Conservation (phyloP, 1,140 invertebrate genomes). For the Nomia melanderi region DNA sequence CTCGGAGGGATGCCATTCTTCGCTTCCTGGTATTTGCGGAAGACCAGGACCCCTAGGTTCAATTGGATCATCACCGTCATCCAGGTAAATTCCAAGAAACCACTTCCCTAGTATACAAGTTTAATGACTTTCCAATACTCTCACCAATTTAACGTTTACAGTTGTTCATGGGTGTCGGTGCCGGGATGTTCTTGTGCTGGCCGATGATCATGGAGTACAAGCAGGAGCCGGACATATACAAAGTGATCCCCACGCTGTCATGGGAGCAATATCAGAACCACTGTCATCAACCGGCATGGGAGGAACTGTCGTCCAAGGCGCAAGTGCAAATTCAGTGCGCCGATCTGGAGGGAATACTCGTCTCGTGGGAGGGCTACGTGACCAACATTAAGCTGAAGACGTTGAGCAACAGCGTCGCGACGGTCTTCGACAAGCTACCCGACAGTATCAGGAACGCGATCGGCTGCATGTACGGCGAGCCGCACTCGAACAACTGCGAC, state of each 20-base stretch:
- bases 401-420: constrained; percentile 84
- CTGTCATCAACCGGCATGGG: constrained; percentile 86
- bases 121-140: not conserved
- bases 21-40: constrained; percentile 85
- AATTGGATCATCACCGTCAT: constrained; percentile 85
- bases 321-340: constrained; percentile 86
- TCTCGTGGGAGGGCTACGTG: constrained; percentile 89
- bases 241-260: constrained; percentile 72
- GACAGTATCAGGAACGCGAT: constrained; percentile 82
- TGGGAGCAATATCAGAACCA: constrained; percentile 89
- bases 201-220: constrained; percentile 80
- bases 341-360: constrained; percentile 83
- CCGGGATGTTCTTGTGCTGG: constrained; percentile 79
- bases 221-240: constrained; percentile 58
- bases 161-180: constrained; percentile 74
- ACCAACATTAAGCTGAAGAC: constrained; percentile 84
- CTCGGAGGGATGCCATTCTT: constrained; percentile 82
- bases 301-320: constrained; percentile 84
- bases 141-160: constrained; percentile 35
- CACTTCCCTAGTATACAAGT: too few relatives aligned
- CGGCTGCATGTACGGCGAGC: constrained; percentile 86
- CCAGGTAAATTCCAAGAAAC: constrained; percentile 80
- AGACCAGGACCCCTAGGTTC: constrained; percentile 80
- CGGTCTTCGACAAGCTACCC: constrained; percentile 83
- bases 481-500: constrained; percentile 81